A percentile compares a stretch with the other conserved stretches of the same genome.
Conservation (phyloP, 2,888 invertebrate genomes). For the Scaeva pyrastri region DNA sequence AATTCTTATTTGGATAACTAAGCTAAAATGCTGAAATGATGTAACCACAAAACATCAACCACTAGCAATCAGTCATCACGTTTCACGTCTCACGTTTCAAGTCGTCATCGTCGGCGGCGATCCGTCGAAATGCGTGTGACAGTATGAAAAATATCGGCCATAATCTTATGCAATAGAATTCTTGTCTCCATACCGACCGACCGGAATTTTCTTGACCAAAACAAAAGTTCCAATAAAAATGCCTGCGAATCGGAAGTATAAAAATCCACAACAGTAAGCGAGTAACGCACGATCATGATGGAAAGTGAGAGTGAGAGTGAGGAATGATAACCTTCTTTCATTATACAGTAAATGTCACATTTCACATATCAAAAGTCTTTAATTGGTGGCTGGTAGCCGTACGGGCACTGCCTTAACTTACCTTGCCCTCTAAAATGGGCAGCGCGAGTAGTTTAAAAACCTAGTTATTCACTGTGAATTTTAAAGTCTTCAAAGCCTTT, state of each 20-base stretch:
- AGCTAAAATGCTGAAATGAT: neutral
- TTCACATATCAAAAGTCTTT: slow-evolving; percentile 9
- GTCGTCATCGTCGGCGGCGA: no score
- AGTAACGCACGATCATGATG: neutral
- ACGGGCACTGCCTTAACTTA: neutral
- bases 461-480: slow-evolving; percentile 21
- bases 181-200: neutral
- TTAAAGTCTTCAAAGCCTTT: neutral
- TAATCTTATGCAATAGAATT: slow-evolving; percentile 27
- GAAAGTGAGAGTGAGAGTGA: slow-evolving; percentile 22
- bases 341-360: neutral
- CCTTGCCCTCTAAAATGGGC: slow-evolving; percentile 26
- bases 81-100: neutral
- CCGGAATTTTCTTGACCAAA: slow-evolving; percentile 14
- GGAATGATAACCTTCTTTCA: slow-evolving; percentile 5
- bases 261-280: neutral
- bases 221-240: neutral
- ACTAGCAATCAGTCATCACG: neutral
- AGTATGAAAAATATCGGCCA: slow-evolving; percentile 17
- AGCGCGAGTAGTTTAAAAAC: neutral
- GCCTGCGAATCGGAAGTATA: neutral
- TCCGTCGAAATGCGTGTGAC: slow-evolving; percentile 18
- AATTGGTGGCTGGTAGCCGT: neutral
- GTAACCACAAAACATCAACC: neutral
- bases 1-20: slow-evolving; percentile 26